These are phyloP conservation scores for Helleia helle DNA, from an alignment of 2,888 invertebrate species.

Conservation along the genomic window DNA sequence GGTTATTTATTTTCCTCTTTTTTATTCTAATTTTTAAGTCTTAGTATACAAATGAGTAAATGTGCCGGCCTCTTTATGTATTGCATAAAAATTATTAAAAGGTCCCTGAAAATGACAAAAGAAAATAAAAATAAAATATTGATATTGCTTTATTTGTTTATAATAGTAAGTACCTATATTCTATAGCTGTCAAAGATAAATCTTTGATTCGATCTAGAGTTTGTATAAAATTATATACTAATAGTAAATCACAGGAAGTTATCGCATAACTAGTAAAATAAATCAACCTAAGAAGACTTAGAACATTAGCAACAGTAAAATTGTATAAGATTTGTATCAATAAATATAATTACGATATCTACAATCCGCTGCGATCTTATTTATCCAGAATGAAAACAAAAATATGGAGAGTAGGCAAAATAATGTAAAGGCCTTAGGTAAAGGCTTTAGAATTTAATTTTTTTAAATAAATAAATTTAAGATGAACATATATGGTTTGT, in stretches of 20 bases:
- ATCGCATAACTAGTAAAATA: constrained; percentile 47
- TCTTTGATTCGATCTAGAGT: constrained; percentile 57
- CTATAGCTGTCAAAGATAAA: constrained; percentile 61
- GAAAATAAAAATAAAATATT: constrained; percentile 20
- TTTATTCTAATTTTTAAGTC: too few relatives aligned
- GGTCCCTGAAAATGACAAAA: too few relatives aligned
- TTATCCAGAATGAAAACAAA: constrained; percentile 1
- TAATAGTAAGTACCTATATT: constrained; percentile 38
- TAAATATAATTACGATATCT: constrained; percentile 8
- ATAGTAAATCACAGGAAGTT: constrained; percentile 69
- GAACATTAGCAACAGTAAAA: constrained; percentile 22
- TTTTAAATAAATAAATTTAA: too few relatives aligned
- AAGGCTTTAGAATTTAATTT: too few relatives aligned
- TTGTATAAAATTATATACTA: constrained; percentile 59
- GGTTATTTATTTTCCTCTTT: too few relatives aligned
- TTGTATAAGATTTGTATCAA: constrained; percentile 37
- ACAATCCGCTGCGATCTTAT: not conserved
- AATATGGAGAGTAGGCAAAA: too few relatives aligned
- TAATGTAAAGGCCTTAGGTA: too few relatives aligned
- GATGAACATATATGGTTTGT: too few relatives aligned
- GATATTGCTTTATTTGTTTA: constrained; percentile 55
- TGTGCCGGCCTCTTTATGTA: too few relatives aligned
- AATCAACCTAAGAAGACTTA: constrained; percentile 34
- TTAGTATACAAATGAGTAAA: too few relatives aligned
- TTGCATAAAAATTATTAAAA: too few relatives aligned